Conservation (phyloP, 2,113 vertebrate genomes). For the Taxidea taxus region DNA sequence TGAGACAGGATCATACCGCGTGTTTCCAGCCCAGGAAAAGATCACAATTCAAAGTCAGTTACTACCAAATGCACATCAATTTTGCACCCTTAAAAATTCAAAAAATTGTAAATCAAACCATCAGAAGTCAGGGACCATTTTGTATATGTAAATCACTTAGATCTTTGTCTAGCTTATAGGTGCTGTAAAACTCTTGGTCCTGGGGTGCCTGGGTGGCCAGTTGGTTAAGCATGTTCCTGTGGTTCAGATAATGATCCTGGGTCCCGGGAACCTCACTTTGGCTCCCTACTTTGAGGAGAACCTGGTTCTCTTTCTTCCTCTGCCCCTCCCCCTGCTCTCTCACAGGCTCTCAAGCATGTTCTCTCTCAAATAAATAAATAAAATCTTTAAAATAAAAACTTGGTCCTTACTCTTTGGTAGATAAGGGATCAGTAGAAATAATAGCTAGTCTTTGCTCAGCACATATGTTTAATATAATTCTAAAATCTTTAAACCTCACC, state of each 20-base stretch:
- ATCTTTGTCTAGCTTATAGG: background rate
- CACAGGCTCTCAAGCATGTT: too few species aligned
- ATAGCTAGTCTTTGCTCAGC: background rate
- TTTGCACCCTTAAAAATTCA: background rate
- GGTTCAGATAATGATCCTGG: background rate
- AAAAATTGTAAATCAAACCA: background rate
- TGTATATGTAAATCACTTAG: background rate
- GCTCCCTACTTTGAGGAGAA: too few species aligned
- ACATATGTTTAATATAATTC: background rate
- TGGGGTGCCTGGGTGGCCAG: background rate
- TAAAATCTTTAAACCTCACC: background rate
- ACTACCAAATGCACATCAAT: background rate
- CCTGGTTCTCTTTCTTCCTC: too few species aligned
- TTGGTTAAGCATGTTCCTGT: too few species aligned
- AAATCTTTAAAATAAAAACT: background rate
- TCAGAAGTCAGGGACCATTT: background rate
- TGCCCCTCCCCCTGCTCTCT: too few species aligned
- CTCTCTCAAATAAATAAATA: too few species aligned
- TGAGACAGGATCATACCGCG: background rate
- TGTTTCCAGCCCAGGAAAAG: background rate
- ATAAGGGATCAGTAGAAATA: background rate
- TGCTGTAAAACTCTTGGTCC: background rate
- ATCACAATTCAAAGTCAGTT: background rate
- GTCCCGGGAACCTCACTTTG: too few species aligned
- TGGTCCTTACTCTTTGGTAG: background rate